Evolutionary conservation across 2,888 invertebrate species (phyloP).

Genomic region (Tiphia femorata): DNA sequence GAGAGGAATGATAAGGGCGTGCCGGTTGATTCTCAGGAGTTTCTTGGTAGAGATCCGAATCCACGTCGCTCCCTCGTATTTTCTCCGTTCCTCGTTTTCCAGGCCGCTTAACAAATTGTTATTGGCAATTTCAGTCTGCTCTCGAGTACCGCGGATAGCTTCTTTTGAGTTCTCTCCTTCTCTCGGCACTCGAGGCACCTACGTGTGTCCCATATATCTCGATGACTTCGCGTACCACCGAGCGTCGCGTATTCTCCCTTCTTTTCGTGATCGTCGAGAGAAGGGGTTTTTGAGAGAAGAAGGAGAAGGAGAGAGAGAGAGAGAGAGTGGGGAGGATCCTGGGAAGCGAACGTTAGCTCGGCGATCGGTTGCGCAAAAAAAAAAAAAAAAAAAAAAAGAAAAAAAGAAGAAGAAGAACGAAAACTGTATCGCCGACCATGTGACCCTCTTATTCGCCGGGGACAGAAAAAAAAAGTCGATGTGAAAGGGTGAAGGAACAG

Average conservation of each 20-base stretch:
- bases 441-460: background rate
- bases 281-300: background rate
- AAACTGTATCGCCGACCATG: background rate
- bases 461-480: background rate
- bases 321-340: background rate
- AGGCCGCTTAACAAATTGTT: too few relatives aligned
- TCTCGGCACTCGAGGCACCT: conserved; percentile 9
- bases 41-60: too few relatives aligned
- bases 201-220: background rate
- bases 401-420: background rate
- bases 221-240: background rate
- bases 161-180: conserved; percentile 12
- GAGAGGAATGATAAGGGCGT: too few relatives aligned
- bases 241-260: background rate
- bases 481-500: conserved; percentile 6
- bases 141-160: conserved; percentile 35
- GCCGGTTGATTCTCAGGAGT: too few relatives aligned
- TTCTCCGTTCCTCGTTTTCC: too few relatives aligned
- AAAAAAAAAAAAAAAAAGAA: conserved; percentile 3
- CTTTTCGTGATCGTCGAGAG: background rate
- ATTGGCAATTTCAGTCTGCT: too few relatives aligned
- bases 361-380: conserved; percentile 6
- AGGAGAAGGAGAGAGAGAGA: background rate
- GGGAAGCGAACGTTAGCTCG: background rate
- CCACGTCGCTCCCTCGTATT: too few relatives aligned